Conservation (phyloP, 1,140 invertebrate species). For the Wiebesia pumilae region DNA sequence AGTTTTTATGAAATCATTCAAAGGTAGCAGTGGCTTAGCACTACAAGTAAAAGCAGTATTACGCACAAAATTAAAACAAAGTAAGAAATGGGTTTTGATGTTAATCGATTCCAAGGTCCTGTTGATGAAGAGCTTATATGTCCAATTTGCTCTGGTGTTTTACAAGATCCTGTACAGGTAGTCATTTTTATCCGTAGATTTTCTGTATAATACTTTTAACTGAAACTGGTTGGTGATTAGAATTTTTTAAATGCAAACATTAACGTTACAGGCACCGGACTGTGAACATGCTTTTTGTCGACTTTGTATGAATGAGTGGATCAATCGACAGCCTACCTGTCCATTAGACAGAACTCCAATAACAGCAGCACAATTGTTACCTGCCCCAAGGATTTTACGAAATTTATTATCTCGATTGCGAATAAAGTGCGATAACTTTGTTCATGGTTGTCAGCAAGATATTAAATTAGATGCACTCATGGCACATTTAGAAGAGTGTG, state of each 20-base stretch:
- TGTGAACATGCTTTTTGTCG: constrained; percentile 98
- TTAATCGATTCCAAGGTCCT: constrained; percentile 90
- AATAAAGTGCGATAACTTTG: constrained; percentile 92
- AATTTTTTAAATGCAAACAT: not conserved
- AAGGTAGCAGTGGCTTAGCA: not conserved
- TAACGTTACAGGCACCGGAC: constrained; percentile 84
- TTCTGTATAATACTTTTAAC: not conserved
- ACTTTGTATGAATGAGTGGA: constrained; percentile 95
- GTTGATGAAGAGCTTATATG: constrained; percentile 95
- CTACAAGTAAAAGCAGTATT: not conserved
- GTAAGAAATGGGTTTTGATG: constrained; percentile 88
- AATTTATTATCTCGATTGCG: constrained; percentile 91
- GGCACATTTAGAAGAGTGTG: constrained; percentile 92
- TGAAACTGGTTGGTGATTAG: too few relatives aligned
- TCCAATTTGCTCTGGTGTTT: constrained; percentile 92
- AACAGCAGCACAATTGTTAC: constrained; percentile 89
- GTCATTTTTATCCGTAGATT: not conserved
- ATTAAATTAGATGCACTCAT: constrained; percentile 90
- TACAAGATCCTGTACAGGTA: constrained; percentile 94
- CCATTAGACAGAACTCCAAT: constrained; percentile 93
- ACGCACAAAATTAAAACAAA: constrained; percentile 2
- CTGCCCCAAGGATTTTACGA: constrained; percentile 92
- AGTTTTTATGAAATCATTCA: not conserved
- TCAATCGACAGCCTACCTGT: constrained; percentile 92
- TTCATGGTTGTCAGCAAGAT: constrained; percentile 88